A percentile compares a stretch with the other conserved stretches of the same genome.
Conservation (phyloP, 2,888 invertebrate genomes). For the Chloroclysta siterata region DNA sequence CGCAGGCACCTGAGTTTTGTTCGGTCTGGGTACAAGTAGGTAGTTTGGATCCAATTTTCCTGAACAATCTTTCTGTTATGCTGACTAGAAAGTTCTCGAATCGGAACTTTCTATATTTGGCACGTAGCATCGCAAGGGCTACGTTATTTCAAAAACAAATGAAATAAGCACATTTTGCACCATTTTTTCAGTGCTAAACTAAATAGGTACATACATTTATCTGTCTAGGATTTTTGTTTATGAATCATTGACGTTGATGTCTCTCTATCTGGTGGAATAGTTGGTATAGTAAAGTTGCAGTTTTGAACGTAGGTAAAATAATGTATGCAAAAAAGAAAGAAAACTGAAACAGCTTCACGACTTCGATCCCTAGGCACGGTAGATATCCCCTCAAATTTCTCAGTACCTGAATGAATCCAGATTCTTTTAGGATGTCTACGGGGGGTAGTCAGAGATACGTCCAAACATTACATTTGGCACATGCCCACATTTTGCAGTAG, state of each 20-base stretch:
- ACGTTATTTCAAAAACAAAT: slow-evolving; percentile 9
- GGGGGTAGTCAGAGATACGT: too few relatives aligned
- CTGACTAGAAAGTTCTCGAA: slow-evolving; percentile 14
- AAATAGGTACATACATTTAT: background rate
- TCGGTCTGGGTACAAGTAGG: slow-evolving; percentile 6
- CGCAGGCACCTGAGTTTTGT: slow-evolving; percentile 2
- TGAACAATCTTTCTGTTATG: slow-evolving; percentile 9
- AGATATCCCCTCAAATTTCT: too few relatives aligned
- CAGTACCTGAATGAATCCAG: too few relatives aligned
- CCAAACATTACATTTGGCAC: too few relatives aligned
- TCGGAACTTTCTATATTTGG: slow-evolving; percentile 13
- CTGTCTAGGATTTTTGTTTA: background rate
- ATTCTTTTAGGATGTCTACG: too few relatives aligned
- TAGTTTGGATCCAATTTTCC: slow-evolving; percentile 20
- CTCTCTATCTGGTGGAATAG: too few relatives aligned
- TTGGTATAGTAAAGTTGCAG: too few relatives aligned
- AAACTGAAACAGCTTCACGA: too few relatives aligned
- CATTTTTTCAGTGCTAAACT: background rate
- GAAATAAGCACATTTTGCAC: background rate
- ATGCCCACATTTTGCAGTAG: too few relatives aligned
- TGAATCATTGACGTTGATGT: background rate
- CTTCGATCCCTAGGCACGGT: too few relatives aligned
- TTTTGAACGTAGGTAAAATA: too few relatives aligned
- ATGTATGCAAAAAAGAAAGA: too few relatives aligned
- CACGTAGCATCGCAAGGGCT: slow-evolving; percentile 12